Percentiles rank a stretch among this genome's conserved stretches.
Conservation (phyloP, 2,797 vertebrate species). For the Darevskia mixta region DNA sequence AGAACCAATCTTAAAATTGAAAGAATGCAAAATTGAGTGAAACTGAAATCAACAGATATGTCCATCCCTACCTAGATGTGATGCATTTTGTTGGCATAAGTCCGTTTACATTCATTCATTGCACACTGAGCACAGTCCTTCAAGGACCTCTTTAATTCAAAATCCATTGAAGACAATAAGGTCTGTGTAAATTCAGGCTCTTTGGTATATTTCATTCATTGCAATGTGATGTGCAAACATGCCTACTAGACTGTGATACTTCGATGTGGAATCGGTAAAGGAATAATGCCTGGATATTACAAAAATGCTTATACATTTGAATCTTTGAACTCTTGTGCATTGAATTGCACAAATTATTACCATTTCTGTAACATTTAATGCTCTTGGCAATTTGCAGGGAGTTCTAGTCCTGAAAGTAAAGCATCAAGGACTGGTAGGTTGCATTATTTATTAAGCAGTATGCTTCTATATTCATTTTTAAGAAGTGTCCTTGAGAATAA, state of each 20-base stretch:
- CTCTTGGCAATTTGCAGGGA: slow-evolving; percentile 21
- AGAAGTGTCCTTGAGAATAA: slow-evolving; percentile 13
- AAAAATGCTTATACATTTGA: background rate
- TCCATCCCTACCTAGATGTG: background rate
- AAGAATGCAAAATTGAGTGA: too few relatives aligned
- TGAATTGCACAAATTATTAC: slow-evolving; percentile 1
- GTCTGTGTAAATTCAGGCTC: background rate
- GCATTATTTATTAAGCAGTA: slow-evolving; percentile 14
- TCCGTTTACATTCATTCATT: background rate
- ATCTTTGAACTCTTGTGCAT: background rate
- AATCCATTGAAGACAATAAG: background rate
- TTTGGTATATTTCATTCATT: background rate
- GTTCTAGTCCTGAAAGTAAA: background rate
- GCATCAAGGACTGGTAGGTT: background rate
- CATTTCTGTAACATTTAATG: background rate
- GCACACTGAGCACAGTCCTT: background rate
- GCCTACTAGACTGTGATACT: background rate
- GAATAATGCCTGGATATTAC: background rate
- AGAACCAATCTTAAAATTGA: too few relatives aligned
- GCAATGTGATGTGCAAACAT: background rate
- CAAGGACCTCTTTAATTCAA: background rate
- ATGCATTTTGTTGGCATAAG: background rate
- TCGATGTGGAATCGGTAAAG: background rate
- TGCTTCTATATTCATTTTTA: slow-evolving; percentile 7
- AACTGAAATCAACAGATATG: too few relatives aligned